Base-by-base conservation (phyloP, 1,140 invertebrate genomes). In the Campoletis sonorensis region DNA sequence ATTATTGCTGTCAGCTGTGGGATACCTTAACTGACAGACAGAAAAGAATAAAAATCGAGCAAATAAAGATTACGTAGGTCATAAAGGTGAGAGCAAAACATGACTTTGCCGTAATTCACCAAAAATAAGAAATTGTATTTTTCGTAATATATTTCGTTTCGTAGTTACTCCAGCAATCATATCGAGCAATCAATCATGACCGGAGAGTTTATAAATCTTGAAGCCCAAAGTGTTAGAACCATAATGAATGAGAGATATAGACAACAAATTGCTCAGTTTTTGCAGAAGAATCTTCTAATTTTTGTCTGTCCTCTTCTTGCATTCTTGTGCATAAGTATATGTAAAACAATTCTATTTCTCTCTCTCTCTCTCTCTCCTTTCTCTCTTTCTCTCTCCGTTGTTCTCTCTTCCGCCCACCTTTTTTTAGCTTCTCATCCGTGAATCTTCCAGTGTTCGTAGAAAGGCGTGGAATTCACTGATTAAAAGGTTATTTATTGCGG, bases 401-500 rank as follows among this genome's bases (percentile, higher is more conserved):
- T 64, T 49, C 11, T n/a, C 33, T 33, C 37, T 11, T 21, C 18
- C 37, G n/a, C 13, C 3, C 11, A 27, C 18, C 61, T 26, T 64
- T 64, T 18, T 54, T 54, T n/a, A n/a, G n/a, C n/a, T 18, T 54
- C 51, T n/a, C 51, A 54, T 54, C 51, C 51, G 18, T 54, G 51
- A 21, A 54, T 54, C 51, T 54, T 18, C 18, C 61, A 8, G 61
- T 15, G 61, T 26, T 64, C 21, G 72, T 61, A 33, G 61, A 23
- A 49, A 68, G 86, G 80, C 71, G 61, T 79, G 78, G 84, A 88
- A 86, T 85, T 82, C 76, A 61, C 85, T 86, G 85, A 87, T 87
- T 88, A 87, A 88, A 88, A 87, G 83, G 84, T 87, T 88, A 87
- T 88, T 88, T 87, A 87, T 88, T 84, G 83, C 85, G 83, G 80